Evolutionary conservation across 2,113 vertebrate genomes (phyloP).

Genomic region (Corvus cornix): DNA sequence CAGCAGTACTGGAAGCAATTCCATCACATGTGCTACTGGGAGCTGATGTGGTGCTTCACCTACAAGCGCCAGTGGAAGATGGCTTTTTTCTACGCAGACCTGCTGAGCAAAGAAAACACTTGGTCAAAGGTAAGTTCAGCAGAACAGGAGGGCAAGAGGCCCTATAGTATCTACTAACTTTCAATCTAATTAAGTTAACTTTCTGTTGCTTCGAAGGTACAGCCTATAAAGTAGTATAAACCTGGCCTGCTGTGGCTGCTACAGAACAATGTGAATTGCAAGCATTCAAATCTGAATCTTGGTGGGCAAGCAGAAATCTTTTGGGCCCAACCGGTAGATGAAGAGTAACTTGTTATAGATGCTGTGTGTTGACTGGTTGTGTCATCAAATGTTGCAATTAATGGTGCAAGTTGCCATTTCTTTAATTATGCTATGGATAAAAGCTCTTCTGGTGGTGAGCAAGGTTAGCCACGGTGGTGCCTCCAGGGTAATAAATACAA

Average conservation of each 20-base stretch:
- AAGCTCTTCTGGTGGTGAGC: background rate
- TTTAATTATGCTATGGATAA: background rate
- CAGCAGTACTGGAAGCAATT: conserved; percentile 98
- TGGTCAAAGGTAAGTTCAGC: conserved; percentile 90
- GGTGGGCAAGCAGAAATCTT: background rate
- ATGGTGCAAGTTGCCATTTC: background rate
- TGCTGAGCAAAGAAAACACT: conserved; percentile 94
- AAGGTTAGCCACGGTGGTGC: background rate
- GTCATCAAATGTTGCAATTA: background rate
- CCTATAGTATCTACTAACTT: background rate
- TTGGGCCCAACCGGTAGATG: background rate
- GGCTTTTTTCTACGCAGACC: conserved; percentile 96
- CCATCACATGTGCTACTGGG: conserved; percentile 99
- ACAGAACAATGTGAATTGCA: background rate
- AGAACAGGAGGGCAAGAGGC: background rate
- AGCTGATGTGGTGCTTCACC: conserved; percentile 99
- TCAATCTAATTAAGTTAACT: background rate
- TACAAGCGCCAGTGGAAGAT: conserved; percentile 97
- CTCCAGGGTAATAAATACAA: background rate
- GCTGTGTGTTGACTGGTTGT: background rate
- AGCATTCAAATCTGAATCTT: background rate
- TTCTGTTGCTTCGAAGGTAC: background rate
- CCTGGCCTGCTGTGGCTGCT: background rate
- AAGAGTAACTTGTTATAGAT: background rate
- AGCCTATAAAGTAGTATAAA: background rate